Base-by-base conservation (phyloP, 2,888 invertebrate genomes). In the Tachina lurida region DNA sequence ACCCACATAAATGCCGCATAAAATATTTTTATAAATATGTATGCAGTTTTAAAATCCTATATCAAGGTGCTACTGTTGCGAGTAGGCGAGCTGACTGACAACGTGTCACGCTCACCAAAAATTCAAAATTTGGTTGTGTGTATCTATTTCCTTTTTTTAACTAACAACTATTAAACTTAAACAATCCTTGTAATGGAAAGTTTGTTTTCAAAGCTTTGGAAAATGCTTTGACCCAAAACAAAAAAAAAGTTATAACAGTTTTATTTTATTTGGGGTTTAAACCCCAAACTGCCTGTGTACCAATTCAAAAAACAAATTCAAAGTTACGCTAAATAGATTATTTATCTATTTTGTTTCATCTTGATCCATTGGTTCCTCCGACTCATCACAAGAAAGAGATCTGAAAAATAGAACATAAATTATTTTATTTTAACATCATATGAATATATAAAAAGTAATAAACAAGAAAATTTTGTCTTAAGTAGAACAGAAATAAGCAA, bases 341-440 rank as follows among this genome's bases (percentile, higher is more conserved):
- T 67, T 71, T 31, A 56, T 80, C 63, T 95, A 96, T 94, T 96
- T 96, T 91, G 94, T 95, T 92, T 96, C 96, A 93, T 96, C 96
- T 93, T 96, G 96, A 92, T 96, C 96, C 96, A 96, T 96, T 73
- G 96, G 96, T 93, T 96, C 96, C 90, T 96, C 96, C 84, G 95
- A 95, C 91, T 94, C 95, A 91, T 95, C 95, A 89, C 95, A 95
- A 90, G 95, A 95, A 92, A 95, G 94, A 89, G 95, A 95, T 91
- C 95, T 95, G 88, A 93, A 84, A 77, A 60, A 15, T n/a, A 31
- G 0, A 31, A 31, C 7, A 31, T 5, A 31, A 7, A 31, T 7
- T 31, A 31, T 31, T 31, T 31, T 31, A 7, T 31, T 31, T 31
- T 31, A 31, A 7, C 31, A 7, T 31, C 4, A 4, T 31, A 31